phyloP scores from a whole-genome alignment of 1,140 invertebrate species.

The Brachystomella parvula region DNA sequence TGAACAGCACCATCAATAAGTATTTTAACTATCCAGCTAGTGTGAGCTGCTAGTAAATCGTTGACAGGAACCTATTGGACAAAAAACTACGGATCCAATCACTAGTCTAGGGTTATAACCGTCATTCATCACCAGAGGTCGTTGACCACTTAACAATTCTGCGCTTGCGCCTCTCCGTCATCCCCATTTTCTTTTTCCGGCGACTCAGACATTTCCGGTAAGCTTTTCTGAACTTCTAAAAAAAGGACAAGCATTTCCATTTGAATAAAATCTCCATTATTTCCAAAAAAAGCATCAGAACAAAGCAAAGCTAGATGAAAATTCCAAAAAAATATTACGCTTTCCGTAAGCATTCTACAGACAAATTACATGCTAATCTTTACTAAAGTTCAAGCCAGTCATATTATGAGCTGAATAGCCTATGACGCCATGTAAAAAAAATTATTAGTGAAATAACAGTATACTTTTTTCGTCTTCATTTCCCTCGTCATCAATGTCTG shows the following conservation, averaged over 20 bases:
- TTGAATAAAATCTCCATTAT: not conserved
- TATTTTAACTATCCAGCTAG: not conserved
- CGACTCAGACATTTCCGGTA: conserved; percentile 31
- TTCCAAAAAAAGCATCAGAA: too few relatives aligned
- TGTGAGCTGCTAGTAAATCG: too few relatives aligned
- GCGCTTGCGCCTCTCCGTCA: not conserved
- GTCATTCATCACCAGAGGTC: too few relatives aligned
- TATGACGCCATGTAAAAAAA: not conserved
- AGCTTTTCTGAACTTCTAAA: conserved; percentile 32
- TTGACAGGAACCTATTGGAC: not conserved
- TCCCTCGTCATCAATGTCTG: conserved; percentile 16
- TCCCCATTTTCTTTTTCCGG: conserved; percentile 25
- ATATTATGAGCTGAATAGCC: too few relatives aligned
- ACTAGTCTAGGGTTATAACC: too few relatives aligned
- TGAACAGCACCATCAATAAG: not conserved
- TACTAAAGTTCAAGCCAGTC: not conserved
- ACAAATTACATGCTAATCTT: not conserved
- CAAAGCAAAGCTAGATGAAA: too few relatives aligned
- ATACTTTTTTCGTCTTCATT: conserved; percentile 32
- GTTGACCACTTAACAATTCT: not conserved
- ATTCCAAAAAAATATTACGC: not conserved
- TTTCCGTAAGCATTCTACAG: not conserved
- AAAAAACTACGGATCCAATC: not conserved
- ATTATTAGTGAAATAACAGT: conserved; percentile 6
- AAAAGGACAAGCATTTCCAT: not conserved